Percentiles rank a stretch among this genome's conserved stretches.
phyloP scores from a whole-genome alignment of 1,140 invertebrate genomes.

The Nasonia vitripennis region DNA sequence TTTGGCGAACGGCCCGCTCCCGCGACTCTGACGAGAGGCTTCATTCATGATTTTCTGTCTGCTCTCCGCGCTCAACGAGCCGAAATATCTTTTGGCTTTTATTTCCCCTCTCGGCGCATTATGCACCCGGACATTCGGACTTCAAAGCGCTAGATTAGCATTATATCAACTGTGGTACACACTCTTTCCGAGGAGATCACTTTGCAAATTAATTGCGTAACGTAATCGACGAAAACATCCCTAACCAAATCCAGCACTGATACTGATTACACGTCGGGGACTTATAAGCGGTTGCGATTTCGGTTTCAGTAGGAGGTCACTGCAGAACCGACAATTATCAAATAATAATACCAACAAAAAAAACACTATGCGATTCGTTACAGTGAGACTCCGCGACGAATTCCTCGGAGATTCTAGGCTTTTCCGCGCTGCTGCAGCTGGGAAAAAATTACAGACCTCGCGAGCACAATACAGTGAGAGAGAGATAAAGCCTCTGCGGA shows the following conservation, averaged over 20 bases:
- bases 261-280: too few species aligned
- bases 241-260: too few species aligned
- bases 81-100: conserved; percentile 14
- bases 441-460: conserved; percentile 4
- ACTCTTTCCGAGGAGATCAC: too few species aligned
- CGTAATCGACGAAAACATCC: too few species aligned
- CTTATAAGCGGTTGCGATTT: neutral
- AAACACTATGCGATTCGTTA: neutral
- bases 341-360: conserved; percentile 21
- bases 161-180: neutral
- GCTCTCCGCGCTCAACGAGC: neutral
- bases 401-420: conserved; percentile 16
- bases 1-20: conserved; percentile 30
- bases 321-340: neutral
- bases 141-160: conserved; percentile 7
- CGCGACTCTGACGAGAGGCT: neutral
- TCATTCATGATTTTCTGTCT: conserved; percentile 40
- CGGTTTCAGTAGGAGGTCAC: neutral
- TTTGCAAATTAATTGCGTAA: too few species aligned
- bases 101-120: conserved; percentile 3
- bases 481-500: neutral
- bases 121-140: neutral
- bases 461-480: neutral
- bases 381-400: neutral
- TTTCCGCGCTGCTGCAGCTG: neutral